These are phyloP conservation scores for Clytia hemisphaerica DNA, from an alignment of 30 jellyfish, hydroid and myxozoan species.

Conservation along the genomic window DNA sequence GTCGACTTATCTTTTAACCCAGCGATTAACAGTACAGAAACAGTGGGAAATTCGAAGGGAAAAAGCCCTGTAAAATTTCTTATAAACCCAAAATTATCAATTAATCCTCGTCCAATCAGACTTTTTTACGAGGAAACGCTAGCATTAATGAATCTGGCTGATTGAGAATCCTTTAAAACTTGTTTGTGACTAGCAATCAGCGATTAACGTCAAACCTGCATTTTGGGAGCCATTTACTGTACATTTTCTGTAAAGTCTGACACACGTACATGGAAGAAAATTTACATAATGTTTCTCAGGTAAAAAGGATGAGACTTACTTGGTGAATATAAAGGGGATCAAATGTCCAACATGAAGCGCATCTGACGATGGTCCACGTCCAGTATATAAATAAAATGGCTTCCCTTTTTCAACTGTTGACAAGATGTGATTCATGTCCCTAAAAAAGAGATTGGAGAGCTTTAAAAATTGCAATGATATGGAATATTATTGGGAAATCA, in stretches of 20 bases:
- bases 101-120: too few relatives aligned
- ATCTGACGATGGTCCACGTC: constrained; percentile 99
- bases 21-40: too few relatives aligned
- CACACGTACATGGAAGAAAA: neutral
- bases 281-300: neutral
- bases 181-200: too few relatives aligned
- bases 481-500: neutral
- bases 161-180: too few relatives aligned
- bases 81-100: too few relatives aligned
- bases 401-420: constrained; percentile 64
- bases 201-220: too few relatives aligned
- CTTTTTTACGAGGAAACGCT: too few relatives aligned
- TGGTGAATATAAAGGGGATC: constrained; percentile 91
- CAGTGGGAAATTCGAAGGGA: too few relatives aligned
- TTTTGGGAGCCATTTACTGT: neutral
- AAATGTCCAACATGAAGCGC: constrained; percentile 98
- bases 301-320: constrained; percentile 35
- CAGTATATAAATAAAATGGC: constrained; percentile 89
- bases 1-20: too few relatives aligned
- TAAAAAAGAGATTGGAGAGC: neutral
- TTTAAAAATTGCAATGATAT: too few relatives aligned
- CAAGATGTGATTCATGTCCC: constrained; percentile 80
- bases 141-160: too few relatives aligned
- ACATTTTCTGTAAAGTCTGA: neutral
- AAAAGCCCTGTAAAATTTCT: too few relatives aligned